These are phyloP conservation scores for Haemorhous mexicanus DNA, from an alignment of 2,113 vertebrate species.

Conservation along the genomic window DNA sequence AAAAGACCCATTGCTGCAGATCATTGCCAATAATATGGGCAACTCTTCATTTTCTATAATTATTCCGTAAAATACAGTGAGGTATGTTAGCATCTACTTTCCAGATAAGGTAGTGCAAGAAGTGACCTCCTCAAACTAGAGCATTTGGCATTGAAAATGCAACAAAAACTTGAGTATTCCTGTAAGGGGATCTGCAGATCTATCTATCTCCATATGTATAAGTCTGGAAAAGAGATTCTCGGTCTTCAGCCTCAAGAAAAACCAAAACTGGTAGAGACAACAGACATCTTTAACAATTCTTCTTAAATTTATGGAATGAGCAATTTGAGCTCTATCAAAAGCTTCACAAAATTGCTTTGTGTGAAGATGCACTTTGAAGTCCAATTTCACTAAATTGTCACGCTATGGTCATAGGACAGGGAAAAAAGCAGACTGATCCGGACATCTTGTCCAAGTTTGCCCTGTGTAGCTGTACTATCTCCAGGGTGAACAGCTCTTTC, in stretches of 20 bases:
- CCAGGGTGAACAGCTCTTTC: not conserved
- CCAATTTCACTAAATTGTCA: not conserved
- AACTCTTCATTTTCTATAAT: not conserved
- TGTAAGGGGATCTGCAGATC: not conserved
- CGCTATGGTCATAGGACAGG: not conserved
- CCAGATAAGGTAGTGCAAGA: not conserved
- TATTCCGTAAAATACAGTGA: not conserved
- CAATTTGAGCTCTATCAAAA: not conserved
- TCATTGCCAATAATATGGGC: not conserved
- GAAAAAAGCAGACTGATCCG: not conserved
- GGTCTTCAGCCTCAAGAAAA: not conserved
- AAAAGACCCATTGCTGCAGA: not conserved
- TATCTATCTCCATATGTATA: rapidly evolving
- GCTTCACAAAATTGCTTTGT: not conserved
- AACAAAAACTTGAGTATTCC: not conserved
- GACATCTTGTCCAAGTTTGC: not conserved
- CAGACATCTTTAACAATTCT: not conserved
- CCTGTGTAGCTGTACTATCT: rapidly evolving
- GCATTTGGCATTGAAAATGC: not conserved
- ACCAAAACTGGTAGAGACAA: not conserved
- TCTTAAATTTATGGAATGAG: not conserved
- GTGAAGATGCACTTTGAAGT: not conserved
- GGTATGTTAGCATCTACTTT: not conserved
- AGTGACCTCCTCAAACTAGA: not conserved
- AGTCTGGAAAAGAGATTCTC: not conserved